Evolutionary conservation across 2,113 vertebrate genomes (phyloP).

Genomic region (Indri indri): DNA sequence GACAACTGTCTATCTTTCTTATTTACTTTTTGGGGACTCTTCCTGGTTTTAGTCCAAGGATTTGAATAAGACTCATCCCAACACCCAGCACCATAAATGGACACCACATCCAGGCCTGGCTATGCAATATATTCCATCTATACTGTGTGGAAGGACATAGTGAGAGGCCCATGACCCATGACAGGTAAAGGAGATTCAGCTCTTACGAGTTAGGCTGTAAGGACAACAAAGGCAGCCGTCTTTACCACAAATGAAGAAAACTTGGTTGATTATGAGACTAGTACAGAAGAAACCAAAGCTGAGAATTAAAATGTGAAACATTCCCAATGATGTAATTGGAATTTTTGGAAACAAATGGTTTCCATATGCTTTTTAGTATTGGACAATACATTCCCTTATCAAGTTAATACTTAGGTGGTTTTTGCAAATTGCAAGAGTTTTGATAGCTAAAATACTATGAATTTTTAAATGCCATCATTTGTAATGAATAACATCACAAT

Average conservation of each 20-base stretch:
- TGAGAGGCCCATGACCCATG: neutral
- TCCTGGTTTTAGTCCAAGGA: neutral
- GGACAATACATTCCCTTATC: neutral
- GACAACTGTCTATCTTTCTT: neutral
- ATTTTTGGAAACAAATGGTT: neutral
- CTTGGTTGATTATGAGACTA: neutral
- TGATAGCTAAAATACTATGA: neutral
- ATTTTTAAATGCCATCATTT: neutral
- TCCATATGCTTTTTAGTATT: neutral
- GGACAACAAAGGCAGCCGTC: neutral
- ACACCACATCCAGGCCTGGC: accelerated
- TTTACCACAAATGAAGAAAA: neutral
- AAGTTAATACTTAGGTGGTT: neutral
- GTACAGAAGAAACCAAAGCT: neutral
- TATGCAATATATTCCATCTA: neutral
- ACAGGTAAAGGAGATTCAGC: neutral
- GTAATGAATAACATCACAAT: neutral
- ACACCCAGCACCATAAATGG: neutral
- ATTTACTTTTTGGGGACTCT: neutral
- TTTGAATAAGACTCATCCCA: neutral
- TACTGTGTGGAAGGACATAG: neutral
- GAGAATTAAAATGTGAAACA: neutral
- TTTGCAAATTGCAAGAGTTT: neutral
- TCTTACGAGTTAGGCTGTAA: neutral
- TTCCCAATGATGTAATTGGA: neutral